Percentiles rank a stretch among this genome's conserved stretches.
Conservation (phyloP, 2,797 vertebrate genomes). For the Manis pentadactyla region DNA sequence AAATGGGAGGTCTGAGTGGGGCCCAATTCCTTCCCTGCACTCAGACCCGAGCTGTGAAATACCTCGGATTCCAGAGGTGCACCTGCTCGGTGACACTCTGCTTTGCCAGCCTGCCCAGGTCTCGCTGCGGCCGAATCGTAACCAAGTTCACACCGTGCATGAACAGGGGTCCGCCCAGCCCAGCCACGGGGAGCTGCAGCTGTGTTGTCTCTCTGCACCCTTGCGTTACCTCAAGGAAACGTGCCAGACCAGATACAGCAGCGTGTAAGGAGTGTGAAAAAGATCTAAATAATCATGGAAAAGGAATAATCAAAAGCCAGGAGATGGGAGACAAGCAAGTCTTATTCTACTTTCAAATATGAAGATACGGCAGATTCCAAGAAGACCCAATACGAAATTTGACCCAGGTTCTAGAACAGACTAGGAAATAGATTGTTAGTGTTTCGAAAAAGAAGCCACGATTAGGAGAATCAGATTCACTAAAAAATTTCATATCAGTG, state of each 20-base stretch:
- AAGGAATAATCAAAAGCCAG: background rate
- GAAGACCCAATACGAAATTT: background rate
- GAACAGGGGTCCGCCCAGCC: background rate
- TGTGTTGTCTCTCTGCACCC: background rate
- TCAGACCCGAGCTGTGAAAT: background rate
- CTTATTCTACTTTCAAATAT: background rate
- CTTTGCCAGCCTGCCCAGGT: background rate
- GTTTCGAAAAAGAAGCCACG: background rate
- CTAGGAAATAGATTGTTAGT: background rate
- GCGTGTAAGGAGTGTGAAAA: background rate
- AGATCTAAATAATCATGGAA: background rate
- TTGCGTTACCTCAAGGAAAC: background rate
- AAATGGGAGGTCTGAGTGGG: background rate
- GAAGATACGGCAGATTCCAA: background rate
- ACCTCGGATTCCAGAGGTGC: background rate
- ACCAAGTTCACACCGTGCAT: background rate
- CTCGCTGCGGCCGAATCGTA: background rate
- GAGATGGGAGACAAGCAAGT: background rate
- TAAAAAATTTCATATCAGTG: background rate
- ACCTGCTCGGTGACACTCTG: background rate
- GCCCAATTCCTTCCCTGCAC: too few relatives aligned
- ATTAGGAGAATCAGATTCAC: background rate
- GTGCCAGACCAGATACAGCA: background rate
- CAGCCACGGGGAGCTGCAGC: background rate
- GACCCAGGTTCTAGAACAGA: background rate